A percentile compares a stretch with the other conserved stretches of the same genome.
phyloP scores from a whole-genome alignment of 2,797 vertebrate genomes.

The Coluber constrictor region DNA sequence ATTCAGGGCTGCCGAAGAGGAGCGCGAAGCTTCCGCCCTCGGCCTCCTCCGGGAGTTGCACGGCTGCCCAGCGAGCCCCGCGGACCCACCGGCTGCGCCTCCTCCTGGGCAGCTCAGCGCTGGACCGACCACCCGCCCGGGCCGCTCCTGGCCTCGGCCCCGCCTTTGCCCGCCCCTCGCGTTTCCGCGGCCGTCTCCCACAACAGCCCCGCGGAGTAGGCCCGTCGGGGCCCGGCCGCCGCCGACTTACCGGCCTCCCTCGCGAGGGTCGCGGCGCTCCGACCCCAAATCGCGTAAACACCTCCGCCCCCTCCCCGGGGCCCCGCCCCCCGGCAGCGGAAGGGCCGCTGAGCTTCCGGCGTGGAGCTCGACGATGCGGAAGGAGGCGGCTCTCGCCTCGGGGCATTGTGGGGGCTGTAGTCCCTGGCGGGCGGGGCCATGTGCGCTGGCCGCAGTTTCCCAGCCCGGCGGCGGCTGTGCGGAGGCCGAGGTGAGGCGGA shows the following conservation, averaged over 20 bases:
- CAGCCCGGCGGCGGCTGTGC: background rate
- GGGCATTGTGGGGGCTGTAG: conserved; percentile 17
- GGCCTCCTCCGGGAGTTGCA: too few relatives aligned
- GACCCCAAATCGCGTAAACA: background rate
- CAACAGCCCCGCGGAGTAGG: background rate
- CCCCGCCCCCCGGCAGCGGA: conserved; percentile 4
- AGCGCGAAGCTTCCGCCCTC: too few relatives aligned
- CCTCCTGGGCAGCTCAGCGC: too few relatives aligned
- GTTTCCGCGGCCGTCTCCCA: background rate
- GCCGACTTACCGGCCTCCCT: background rate
- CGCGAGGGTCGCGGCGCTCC: background rate
- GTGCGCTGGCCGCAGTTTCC: background rate
- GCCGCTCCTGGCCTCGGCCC: too few relatives aligned
- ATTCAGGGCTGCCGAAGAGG: too few relatives aligned
- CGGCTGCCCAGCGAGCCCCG: too few relatives aligned
- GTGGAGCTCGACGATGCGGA: background rate
- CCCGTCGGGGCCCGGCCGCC: background rate
- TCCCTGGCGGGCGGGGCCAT: background rate
- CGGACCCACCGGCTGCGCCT: too few relatives aligned
- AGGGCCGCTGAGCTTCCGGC: background rate
- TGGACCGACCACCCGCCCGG: background rate
- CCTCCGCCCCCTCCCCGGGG: background rate
- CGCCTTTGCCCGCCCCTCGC: too few relatives aligned
- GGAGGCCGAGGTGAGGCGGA: background rate
- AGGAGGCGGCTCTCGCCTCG: background rate